These are phyloP conservation scores for Drosophila gunungcola DNA, from an alignment of 1,140 invertebrate species.

Conservation along the genomic window DNA sequence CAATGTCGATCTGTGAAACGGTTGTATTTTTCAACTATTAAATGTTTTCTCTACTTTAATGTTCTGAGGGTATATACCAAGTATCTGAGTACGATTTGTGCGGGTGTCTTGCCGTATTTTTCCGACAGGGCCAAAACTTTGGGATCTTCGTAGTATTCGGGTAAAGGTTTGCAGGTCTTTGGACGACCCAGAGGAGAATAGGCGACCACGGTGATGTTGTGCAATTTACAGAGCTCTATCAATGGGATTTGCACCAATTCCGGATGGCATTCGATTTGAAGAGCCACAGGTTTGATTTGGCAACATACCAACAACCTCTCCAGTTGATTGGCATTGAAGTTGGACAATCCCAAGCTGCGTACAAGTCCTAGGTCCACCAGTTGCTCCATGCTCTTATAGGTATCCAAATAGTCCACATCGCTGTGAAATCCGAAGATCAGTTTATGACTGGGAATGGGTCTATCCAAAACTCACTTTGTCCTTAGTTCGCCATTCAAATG, in stretches of 20 bases:
- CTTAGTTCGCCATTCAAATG: slow-evolving; percentile 31
- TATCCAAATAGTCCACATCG: slow-evolving; percentile 92
- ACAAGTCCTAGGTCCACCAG: slow-evolving; percentile 89
- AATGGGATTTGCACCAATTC: slow-evolving; percentile 92
- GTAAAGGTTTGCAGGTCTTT: slow-evolving; percentile 62
- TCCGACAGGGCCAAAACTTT: slow-evolving; percentile 87
- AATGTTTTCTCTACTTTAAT: not conserved
- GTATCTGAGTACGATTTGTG: slow-evolving; percentile 89
- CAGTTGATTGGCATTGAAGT: slow-evolving; percentile 94
- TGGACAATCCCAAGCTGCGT: slow-evolving; percentile 94
- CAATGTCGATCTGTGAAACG: slow-evolving; percentile 88
- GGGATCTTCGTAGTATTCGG: slow-evolving; percentile 84
- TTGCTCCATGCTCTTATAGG: slow-evolving; percentile 94
- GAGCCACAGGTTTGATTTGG: slow-evolving; percentile 90
- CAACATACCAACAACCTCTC: slow-evolving; percentile 88
- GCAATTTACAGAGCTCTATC: slow-evolving; percentile 88
- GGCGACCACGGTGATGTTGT: slow-evolving; percentile 89
- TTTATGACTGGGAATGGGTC: not conserved
- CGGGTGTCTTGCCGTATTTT: slow-evolving; percentile 89
- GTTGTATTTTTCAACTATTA: slow-evolving; percentile 9
- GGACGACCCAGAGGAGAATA: slow-evolving; percentile 93
- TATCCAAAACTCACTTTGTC: slow-evolving; percentile 47
- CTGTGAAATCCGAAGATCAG: slow-evolving; percentile 27
- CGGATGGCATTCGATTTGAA: slow-evolving; percentile 93
- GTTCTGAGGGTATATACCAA: slow-evolving; percentile 65